These are phyloP conservation scores for Pungitius pungitius DNA, from an alignment of 2,113 vertebrate genomes.

Conservation along the genomic window DNA sequence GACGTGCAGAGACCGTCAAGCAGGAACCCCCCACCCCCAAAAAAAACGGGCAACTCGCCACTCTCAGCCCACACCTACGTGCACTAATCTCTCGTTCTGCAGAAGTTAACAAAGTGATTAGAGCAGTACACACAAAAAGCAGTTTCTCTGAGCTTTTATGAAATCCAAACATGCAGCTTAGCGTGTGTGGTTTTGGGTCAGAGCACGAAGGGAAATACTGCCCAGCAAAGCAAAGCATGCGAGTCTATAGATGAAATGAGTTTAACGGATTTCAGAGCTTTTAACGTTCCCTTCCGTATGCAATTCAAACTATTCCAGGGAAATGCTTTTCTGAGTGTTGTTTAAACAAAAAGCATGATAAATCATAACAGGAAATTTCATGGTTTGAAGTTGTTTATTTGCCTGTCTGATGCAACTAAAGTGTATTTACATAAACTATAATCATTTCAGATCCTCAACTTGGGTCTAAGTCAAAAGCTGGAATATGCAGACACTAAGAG, in stretches of 20 bases:
- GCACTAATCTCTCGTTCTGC: constrained; percentile 26
- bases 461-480: constrained; percentile 43
- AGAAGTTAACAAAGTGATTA: constrained; percentile 59
- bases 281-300: not conserved
- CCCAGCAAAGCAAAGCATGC: not conserved
- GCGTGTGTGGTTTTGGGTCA: not conserved
- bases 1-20: constrained; percentile 14
- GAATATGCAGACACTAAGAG: constrained; percentile 55
- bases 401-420: constrained; percentile 7
- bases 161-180: constrained; percentile 26
- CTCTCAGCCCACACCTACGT: not conserved
- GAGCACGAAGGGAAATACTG: not conserved
- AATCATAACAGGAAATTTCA: constrained; percentile 16
- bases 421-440: constrained; percentile 35
- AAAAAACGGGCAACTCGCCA: not conserved
- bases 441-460: constrained; percentile 52
- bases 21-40: not conserved
- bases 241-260: not conserved
- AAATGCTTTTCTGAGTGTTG: not conserved
- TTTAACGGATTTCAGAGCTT: constrained; percentile 7
- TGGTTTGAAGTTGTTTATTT: constrained; percentile 25
- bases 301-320: not conserved
- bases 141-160: constrained; percentile 40
- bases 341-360: constrained; percentile 2
- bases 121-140: constrained; percentile 30